Conservation (phyloP, 2,888 invertebrate species). For the Pyrgus malvae region DNA sequence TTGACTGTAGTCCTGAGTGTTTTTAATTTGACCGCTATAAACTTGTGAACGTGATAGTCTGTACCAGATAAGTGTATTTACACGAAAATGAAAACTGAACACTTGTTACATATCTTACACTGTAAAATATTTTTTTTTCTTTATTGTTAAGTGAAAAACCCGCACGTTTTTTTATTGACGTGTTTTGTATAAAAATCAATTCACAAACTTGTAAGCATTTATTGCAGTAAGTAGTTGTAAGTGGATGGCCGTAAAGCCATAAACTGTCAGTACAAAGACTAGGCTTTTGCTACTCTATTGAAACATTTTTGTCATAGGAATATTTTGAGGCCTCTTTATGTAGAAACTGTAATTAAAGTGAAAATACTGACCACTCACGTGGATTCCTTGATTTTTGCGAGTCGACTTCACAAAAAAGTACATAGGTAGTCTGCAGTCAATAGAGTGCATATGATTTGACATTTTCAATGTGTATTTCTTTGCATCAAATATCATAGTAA, state of each 20-base stretch:
- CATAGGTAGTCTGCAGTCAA: neutral
- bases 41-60: conserved; percentile 47
- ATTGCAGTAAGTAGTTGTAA: conserved; percentile 30
- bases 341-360: neutral
- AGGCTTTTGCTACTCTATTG: conserved; percentile 54
- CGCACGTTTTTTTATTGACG: conserved; percentile 9
- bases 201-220: conserved; percentile 15
- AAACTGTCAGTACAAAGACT: conserved; percentile 50
- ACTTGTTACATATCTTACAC: conserved; percentile 79
- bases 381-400: conserved; percentile 1
- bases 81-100: conserved; percentile 47
- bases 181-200: conserved; percentile 20
- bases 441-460: neutral
- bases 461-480: neutral
- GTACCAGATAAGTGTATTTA: conserved; percentile 71
- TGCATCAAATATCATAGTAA: too few relatives aligned
- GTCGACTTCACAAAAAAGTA: neutral
- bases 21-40: conserved; percentile 34
- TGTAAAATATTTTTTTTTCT: conserved; percentile 53
- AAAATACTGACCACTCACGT: neutral
- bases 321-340: neutral
- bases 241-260: conserved; percentile 40
- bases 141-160: conserved; percentile 27
- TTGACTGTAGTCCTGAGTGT: conserved; percentile 40
- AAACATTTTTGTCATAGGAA: conserved; percentile 40